Percentiles rank a stretch among this genome's conserved stretches.
phyloP scores from a whole-genome alignment of 2,797 vertebrate genomes.

The Emydoidea blandingii region DNA sequence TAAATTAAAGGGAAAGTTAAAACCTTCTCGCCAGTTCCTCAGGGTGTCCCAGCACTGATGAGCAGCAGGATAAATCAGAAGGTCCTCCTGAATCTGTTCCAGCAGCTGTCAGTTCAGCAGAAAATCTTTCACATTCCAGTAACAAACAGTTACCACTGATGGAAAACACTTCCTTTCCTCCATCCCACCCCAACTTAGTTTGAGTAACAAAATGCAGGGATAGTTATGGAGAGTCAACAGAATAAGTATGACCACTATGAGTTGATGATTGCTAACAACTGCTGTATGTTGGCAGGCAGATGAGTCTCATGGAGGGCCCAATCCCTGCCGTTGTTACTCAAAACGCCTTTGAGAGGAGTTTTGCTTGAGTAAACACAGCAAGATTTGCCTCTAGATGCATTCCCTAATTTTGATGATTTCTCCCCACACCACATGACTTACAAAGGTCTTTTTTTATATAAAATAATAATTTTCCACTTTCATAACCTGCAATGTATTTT shows the following conservation, averaged over 20 bases:
- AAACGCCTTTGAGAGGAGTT: neutral
- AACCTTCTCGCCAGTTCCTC: neutral
- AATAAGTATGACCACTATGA: neutral
- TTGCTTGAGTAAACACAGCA: neutral
- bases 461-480: neutral
- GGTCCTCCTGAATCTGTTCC: conserved; percentile 58
- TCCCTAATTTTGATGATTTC: neutral
- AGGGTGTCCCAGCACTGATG: neutral
- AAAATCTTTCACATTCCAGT: conserved; percentile 43
- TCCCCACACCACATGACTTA: neutral
- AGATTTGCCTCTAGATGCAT: neutral
- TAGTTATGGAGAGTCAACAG: neutral
- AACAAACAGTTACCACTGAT: conserved; percentile 59
- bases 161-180: neutral
- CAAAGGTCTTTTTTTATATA: neutral
- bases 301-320: neutral
- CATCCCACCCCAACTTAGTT: neutral
- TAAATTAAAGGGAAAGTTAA: conserved; percentile 5
- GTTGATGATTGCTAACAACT: neutral
- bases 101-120: conserved; percentile 71
- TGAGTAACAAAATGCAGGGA: neutral
- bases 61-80: conserved; percentile 27
- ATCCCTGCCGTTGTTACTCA: neutral
- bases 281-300: neutral
- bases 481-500: neutral